Conservation (phyloP, 2,888 invertebrate species). For the Trileptium ribeirensis region DNA sequence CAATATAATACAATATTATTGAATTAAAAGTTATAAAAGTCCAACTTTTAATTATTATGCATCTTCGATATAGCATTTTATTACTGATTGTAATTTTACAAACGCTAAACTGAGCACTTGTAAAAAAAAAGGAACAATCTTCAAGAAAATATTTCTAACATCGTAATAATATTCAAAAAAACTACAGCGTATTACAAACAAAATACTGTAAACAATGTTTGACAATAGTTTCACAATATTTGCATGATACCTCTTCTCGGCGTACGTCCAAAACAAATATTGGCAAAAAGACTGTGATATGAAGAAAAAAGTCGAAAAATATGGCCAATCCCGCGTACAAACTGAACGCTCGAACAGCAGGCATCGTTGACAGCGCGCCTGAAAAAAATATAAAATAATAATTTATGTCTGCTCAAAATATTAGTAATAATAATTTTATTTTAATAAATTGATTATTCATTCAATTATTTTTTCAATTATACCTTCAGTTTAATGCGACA, state of each 20-base stretch:
- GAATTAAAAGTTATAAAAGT: no score
- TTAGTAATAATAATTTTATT: no score
- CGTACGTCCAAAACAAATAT: conserved; percentile 78
- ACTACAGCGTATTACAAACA: neutral
- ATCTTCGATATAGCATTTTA: no score
- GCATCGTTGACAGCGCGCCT: conserved; percentile 92
- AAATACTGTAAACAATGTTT: neutral
- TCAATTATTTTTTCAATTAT: no score
- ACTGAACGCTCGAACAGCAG: conserved; percentile 92
- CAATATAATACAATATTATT: no score
- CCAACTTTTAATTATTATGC: no score
- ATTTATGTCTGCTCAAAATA: no score
- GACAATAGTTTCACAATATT: neutral
- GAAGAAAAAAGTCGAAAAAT: conserved; percentile 84
- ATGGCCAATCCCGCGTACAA: conserved; percentile 92
- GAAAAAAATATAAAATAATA: no score
- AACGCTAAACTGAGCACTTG: neutral
- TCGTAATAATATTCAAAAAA: neutral
- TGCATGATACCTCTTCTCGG: conserved; percentile 61
- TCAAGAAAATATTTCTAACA: neutral
- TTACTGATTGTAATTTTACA: no score
- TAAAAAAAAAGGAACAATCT: neutral
- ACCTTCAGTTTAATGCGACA: no score
- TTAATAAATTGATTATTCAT: no score
- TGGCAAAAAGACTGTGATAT: conserved; percentile 90